Evolutionary conservation across 2,888 invertebrate genomes (phyloP).

Genomic region (Andrena fulva): DNA sequence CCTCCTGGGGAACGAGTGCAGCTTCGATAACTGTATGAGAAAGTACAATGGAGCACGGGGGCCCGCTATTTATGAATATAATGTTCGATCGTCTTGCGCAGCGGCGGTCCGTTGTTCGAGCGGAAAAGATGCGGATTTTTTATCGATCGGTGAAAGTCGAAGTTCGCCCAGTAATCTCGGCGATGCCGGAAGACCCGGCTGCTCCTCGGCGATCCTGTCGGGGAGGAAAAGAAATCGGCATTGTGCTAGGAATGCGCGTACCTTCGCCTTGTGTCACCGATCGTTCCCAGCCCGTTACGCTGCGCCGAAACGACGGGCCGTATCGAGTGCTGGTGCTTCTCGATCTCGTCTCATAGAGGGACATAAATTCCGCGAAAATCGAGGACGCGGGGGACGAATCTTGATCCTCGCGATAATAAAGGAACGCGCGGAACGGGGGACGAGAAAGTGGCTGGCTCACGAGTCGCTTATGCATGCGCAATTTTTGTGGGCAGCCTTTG

Average conservation of each 20-base stretch:
- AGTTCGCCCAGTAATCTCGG: constrained; percentile 66
- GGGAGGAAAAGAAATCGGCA: constrained; percentile 43
- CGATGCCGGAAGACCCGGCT: constrained; percentile 69
- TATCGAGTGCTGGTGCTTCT: constrained; percentile 66
- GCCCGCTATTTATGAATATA: constrained; percentile 63
- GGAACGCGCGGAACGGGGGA: constrained; percentile 10
- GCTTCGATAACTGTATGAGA: constrained; percentile 50
- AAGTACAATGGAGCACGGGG: constrained; percentile 55
- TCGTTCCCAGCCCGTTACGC: constrained; percentile 57
- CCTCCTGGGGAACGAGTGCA: constrained; percentile 35
- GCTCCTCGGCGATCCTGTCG: constrained; percentile 34
- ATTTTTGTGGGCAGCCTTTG: background rate
- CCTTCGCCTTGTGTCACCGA: background rate
- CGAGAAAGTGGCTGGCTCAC: constrained; percentile 30
- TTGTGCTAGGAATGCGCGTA: constrained; percentile 42
- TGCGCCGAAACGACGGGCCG: constrained; percentile 60
- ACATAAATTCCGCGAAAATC: constrained; percentile 62
- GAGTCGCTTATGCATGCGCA: background rate
- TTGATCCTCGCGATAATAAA: constrained; percentile 35
- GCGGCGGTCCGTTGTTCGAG: constrained; percentile 59
- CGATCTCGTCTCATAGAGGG: constrained; percentile 50
- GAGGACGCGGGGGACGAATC: constrained; percentile 43
- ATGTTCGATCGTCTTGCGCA: constrained; percentile 57
- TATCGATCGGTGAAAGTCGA: constrained; percentile 72
- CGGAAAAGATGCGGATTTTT: constrained; percentile 65